phyloP scores from a whole-genome alignment of 2,113 vertebrate species.

The Archilochus colubris region DNA sequence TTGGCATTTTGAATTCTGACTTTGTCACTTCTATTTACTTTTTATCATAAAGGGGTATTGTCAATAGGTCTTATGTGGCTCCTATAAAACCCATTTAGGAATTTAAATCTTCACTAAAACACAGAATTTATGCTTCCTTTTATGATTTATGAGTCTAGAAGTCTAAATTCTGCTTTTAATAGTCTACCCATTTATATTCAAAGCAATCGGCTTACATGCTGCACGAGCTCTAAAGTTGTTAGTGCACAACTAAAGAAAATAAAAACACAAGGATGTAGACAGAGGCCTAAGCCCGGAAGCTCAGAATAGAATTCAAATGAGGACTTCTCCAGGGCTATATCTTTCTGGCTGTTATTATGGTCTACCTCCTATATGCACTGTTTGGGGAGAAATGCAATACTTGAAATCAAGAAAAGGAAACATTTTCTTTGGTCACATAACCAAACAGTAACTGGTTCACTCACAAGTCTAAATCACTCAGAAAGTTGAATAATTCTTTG shows the following conservation, averaged over 20 bases:
- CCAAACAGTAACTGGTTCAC: not conserved
- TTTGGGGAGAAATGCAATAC: slow-evolving; percentile 11
- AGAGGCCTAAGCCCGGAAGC: not conserved
- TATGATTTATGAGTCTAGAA: slow-evolving; percentile 70
- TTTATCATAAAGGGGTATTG: slow-evolving; percentile 70
- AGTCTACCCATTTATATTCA: slow-evolving; percentile 55
- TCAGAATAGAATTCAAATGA: slow-evolving; percentile 44
- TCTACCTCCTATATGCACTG: not conserved
- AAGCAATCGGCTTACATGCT: slow-evolving; percentile 50
- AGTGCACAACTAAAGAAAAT: slow-evolving; percentile 44
- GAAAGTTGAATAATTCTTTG: not conserved
- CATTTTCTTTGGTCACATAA: not conserved
- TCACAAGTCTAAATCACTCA: not conserved
- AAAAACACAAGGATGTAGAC: slow-evolving; percentile 22
- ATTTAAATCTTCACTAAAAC: slow-evolving; percentile 72
- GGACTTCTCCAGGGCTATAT: not conserved
- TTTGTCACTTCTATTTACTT: slow-evolving; percentile 73
- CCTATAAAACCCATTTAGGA: slow-evolving; percentile 73
- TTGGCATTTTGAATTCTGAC: slow-evolving; percentile 63
- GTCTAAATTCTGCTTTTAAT: slow-evolving; percentile 61
- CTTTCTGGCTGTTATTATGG: not conserved
- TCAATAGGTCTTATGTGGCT: slow-evolving; percentile 70
- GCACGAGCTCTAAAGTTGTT: slow-evolving; percentile 46
- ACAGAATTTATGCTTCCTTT: slow-evolving; percentile 62
- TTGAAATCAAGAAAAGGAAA: not conserved